Evolutionary conservation across 2,113 vertebrate species (phyloP).

Genomic region (Pedionomus torquatus): DNA sequence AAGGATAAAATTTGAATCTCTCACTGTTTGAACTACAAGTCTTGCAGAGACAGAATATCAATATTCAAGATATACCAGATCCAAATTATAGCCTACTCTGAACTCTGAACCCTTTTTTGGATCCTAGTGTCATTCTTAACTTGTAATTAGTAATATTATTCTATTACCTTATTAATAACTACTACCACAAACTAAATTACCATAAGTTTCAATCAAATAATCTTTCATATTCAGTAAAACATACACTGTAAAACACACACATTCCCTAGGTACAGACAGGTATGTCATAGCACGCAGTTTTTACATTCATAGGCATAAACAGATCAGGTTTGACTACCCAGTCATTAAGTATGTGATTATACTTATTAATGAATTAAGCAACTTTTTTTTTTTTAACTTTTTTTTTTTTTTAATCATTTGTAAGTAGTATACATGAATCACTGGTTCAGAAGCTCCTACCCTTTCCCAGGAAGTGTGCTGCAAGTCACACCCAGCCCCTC

Average conservation of each 20-base stretch:
- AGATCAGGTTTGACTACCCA: slow-evolving; percentile 1
- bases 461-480: neutral
- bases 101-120: neutral
- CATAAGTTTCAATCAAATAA: neutral
- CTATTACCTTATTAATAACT: neutral
- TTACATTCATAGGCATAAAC: slow-evolving; percentile 1
- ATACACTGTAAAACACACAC: neutral
- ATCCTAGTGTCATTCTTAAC: neutral
- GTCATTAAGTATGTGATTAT: neutral
- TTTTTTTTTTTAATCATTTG: neutral
- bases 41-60: neutral
- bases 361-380: slow-evolving; percentile 31
- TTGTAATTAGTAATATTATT: slow-evolving; percentile 23
- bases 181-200: neutral
- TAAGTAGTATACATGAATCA: neutral
- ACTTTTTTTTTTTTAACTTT: neutral
- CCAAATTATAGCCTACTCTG: neutral
- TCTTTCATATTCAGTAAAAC: neutral
- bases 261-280: slow-evolving; percentile 22
- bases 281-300: neutral
- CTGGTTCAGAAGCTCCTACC: neutral
- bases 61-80: neutral
- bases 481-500: neutral
- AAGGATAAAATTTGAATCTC: neutral
- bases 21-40: neutral